phyloP scores from a whole-genome alignment of 2,113 vertebrate genomes.

The Halcyon senegalensis region DNA sequence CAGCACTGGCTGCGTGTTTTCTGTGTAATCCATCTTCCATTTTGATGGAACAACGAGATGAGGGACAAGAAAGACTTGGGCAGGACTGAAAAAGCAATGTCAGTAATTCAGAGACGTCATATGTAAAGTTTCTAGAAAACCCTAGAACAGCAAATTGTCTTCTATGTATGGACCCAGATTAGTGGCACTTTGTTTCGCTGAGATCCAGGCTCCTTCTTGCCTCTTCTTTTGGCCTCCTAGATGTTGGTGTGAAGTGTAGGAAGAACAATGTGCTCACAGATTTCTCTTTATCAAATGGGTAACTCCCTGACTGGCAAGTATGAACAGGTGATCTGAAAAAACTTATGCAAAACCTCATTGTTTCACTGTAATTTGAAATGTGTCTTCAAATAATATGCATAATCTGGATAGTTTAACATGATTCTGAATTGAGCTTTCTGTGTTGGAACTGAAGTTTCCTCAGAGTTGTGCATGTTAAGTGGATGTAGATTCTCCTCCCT shows the following conservation, averaged over 20 bases:
- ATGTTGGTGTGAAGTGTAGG: not conserved
- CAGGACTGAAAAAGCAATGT: not conserved
- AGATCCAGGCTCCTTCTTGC: not conserved
- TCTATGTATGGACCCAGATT: not conserved
- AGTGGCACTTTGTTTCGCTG: not conserved
- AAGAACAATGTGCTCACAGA: not conserved
- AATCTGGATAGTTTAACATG: not conserved
- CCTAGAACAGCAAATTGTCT: not conserved
- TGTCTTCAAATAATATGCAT: not conserved
- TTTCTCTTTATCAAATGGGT: not conserved
- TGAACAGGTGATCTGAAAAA: not conserved
- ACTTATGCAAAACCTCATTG: not conserved
- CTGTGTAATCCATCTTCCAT: not conserved
- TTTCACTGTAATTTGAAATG: not conserved
- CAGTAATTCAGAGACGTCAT: not conserved
- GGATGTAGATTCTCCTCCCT: not conserved
- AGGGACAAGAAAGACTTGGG: not conserved
- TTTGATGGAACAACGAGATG: not conserved
- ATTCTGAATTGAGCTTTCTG: not conserved
- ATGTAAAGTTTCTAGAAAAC: not conserved
- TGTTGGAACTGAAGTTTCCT: not conserved
- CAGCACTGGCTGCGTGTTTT: not conserved
- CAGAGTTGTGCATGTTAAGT: conserved; percentile 3
- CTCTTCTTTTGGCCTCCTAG: not conserved
- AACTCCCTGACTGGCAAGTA: not conserved